Evolutionary conservation across 2,113 vertebrate species (phyloP), one percentile per base, ranked within the genome.

Genomic region (Pteropus alecto): DNA sequence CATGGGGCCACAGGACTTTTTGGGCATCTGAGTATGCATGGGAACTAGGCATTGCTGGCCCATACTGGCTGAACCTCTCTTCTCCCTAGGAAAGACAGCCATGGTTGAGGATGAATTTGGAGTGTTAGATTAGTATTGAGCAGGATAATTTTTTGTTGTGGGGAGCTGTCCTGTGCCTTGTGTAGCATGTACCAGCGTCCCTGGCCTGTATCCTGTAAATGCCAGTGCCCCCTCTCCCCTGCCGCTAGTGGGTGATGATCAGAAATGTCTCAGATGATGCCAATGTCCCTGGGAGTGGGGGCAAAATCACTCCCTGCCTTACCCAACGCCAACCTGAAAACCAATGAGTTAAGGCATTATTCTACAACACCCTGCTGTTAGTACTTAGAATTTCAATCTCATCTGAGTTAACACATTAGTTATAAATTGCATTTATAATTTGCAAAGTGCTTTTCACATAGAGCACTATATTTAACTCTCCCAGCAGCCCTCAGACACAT

Each of bases 361-460:
- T 81, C 33, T 22, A 77, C 13, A 87, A 48, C 22, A 74, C 54
- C 38, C 71, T 89, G 91, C 43, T 91, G 48, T 78, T 86, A 96
- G 60, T 86, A 81, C 24, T 85, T 84, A 73, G 61, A 54, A 94
- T 95, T 93, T 93, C 82, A 82, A 28, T 74, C 68, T 86, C 82
- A 63, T 74, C 88, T 90, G 65, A 91, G 60, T 91, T 95, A 97
- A 95, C 94, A 89, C 56, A 43, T 93, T 96, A 89, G 88, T 95
- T 94, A 78, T 65, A 89, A 83, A 82, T 91, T 89, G 71, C 91
- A 74, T 78, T 89, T 97, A 91, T 91, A 94, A 96, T 97, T 94
- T 91, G 67, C 68, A 89, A 94, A 94, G 19, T 67, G 82, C 48
- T 94, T 96, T 97, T 86, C 82, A 54, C 88, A 71, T 77, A 79